These are phyloP conservation scores for Lamproptera curius DNA, from an alignment of 2,888 invertebrate species.

Conservation along the genomic window DNA sequence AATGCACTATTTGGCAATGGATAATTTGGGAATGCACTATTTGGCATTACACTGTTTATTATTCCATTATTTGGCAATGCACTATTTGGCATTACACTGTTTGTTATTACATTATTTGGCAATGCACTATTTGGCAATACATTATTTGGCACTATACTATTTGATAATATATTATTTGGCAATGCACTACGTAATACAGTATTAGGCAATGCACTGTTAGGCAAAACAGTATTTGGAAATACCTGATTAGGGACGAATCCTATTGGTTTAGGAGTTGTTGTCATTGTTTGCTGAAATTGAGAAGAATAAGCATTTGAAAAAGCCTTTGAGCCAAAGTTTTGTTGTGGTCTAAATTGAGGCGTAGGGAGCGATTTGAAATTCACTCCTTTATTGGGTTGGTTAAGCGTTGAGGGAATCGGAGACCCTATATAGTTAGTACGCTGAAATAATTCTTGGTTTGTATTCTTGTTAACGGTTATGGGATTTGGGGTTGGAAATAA, in stretches of 20 bases:
- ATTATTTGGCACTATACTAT: no score
- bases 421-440: neutral
- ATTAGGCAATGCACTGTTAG: no score
- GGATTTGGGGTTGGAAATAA: neutral
- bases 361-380: conserved; percentile 2
- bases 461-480: conserved; percentile 1
- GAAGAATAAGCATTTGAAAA: conserved; percentile 16
- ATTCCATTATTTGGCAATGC: no score
- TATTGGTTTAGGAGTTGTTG: conserved; percentile 4
- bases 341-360: conserved; percentile 2
- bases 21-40: no score
- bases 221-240: no score
- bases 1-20: no score
- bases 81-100: no score
- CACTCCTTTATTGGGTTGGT: neutral
- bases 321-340: conserved; percentile 10
- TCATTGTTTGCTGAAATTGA: neutral
- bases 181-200: no score
- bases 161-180: no score
- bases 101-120: no score
- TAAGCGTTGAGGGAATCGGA: neutral
- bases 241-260: conserved; percentile 1
- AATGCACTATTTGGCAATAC: no score
- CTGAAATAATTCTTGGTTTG: neutral
- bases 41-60: no score